phyloP scores from a whole-genome alignment of 2,888 invertebrate species.

The Caenorhabditis uteleia region DNA sequence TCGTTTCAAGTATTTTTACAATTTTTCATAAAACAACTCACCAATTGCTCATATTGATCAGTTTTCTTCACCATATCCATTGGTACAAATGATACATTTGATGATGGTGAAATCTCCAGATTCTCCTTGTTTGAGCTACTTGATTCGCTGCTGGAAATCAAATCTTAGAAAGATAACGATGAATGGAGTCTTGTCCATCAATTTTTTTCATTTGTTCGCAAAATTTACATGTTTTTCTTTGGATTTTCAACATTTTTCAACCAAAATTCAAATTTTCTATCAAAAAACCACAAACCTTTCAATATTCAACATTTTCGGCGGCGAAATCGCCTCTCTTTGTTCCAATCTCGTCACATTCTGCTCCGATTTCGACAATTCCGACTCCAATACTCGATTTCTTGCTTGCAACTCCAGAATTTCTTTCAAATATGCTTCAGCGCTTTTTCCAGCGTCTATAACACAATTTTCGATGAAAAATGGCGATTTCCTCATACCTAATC shows the following conservation, averaged over 20 bases:
- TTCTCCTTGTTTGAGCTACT: not conserved
- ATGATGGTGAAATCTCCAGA: slow-evolving; percentile 22
- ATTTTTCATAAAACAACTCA: slow-evolving; percentile 1
- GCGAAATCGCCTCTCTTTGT: no score
- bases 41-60: slow-evolving; percentile 10
- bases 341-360: no score
- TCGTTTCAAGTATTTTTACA: not conserved
- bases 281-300: no score
- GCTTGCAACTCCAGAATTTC: slow-evolving; percentile 42
- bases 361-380: no score
- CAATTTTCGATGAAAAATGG: not conserved
- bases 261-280: no score
- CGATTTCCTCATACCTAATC: not conserved
- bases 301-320: no score
- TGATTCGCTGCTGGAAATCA: no score
- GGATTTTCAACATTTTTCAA: no score
- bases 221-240: no score
- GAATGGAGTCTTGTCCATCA: no score
- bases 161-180: no score
- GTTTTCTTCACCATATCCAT: slow-evolving; percentile 8
- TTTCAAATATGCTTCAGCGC: slow-evolving; percentile 29
- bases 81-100: slow-evolving; percentile 10
- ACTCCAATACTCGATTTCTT: slow-evolving; percentile 21
- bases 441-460: slow-evolving; percentile 5
- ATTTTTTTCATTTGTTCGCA: no score